Base-by-base conservation (phyloP, 2,113 vertebrate species). In the Pitta sordida region DNA sequence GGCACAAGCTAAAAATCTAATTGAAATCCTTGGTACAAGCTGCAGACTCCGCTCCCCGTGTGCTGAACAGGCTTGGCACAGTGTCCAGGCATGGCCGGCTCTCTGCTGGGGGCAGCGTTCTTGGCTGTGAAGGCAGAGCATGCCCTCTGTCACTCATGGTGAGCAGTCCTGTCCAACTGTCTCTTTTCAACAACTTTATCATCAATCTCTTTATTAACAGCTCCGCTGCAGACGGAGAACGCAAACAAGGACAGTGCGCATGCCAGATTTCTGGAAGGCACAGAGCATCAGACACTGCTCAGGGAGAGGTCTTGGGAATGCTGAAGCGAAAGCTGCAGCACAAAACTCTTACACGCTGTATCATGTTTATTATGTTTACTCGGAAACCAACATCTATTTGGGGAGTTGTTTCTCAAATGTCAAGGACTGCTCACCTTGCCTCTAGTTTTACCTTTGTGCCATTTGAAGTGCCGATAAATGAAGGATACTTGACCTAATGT, bases 201-300 rank as follows among this genome's bases (percentile, higher is more conserved):
- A 99, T 99, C 99, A 98, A 99, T 99, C 99, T 99, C 99, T 99
- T 99, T 98, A 99, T 99, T 99, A 99, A 98, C 98, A 98, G 99
- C 98, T 98, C 98, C 95, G 81, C 98, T 98, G 98, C 98, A 98
- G 99, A 97, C 98, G 86, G 97, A 92, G 97, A 97, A 95, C 10
- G 86, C 89, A 95, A 98, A 93, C 97, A 95, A 97, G 98, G 97
- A 91, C 95, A 96, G 82, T 18, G 86, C 94, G 89, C 93, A 84
- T 95, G 98, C 96, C 98, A 98, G 95, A 88, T 93, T 97, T 96
- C 97, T 93, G 95, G 92, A 95, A 97, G 93, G 95, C 97, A 86
- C 93, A 80, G 55, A 63, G 97, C 96, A 94, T 73, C 51, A 94
- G 93, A 67, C 92, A 75, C 30, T 4, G 49, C 34, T 41, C 95